These are phyloP conservation scores for Pachyramphus minor DNA, from an alignment of 2,113 vertebrate species.

Conservation along the genomic window DNA sequence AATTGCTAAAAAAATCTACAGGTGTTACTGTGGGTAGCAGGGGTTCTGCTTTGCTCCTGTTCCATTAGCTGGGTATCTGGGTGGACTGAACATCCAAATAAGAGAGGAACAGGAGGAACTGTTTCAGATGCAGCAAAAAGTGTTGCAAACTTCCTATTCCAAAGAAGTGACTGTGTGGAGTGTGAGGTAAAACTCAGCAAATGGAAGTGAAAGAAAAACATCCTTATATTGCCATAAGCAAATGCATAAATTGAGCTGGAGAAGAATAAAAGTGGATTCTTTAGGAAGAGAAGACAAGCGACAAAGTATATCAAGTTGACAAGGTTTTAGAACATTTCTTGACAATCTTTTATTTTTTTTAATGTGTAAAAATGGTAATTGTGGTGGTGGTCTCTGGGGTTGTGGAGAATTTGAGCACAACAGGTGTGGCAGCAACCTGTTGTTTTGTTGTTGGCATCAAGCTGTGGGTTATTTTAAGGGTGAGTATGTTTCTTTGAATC, in stretches of 20 bases:
- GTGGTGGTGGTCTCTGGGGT: neutral
- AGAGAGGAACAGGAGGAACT: neutral
- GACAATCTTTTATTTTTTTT: neutral
- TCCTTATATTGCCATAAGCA: neutral
- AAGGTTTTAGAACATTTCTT: neutral
- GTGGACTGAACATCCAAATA: neutral
- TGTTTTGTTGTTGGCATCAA: no score
- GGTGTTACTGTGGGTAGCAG: neutral
- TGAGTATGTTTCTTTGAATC: neutral
- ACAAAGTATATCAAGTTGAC: neutral
- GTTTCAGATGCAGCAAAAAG: neutral
- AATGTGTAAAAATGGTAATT: neutral
- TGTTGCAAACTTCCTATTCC: rapidly evolving
- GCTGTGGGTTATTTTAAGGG: neutral
- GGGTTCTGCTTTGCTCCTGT: neutral
- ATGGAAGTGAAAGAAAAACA: neutral
- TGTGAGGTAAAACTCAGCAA: neutral
- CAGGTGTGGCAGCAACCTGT: neutral
- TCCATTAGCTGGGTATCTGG: neutral
- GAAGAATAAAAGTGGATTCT: neutral
- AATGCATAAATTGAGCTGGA: neutral
- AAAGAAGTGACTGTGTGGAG: neutral
- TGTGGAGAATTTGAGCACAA: neutral
- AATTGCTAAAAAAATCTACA: neutral
- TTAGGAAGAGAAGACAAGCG: neutral